A percentile compares a stretch with the other conserved stretches of the same genome.
phyloP scores from a whole-genome alignment of 2,888 invertebrate species.

The Chalcosyrphus nemorum region DNA sequence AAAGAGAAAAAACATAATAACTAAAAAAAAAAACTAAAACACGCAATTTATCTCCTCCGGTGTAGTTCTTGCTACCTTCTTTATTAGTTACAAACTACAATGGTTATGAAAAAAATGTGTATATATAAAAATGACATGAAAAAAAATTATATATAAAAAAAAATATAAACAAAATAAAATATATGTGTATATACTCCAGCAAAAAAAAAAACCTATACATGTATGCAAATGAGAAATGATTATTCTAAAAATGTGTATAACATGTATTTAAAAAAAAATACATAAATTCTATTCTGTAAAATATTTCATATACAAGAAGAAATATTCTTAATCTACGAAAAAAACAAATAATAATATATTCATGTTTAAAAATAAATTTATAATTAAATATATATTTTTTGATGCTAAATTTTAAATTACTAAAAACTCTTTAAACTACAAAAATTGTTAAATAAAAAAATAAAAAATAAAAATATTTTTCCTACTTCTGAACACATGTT shows the following conservation, averaged over 20 bases:
- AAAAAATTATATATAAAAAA: constrained; percentile 27
- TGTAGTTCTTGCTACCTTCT: constrained; percentile 50
- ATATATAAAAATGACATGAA: constrained; percentile 31
- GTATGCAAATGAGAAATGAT: constrained; percentile 1
- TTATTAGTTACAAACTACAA: constrained; percentile 59
- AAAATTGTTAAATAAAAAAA: constrained; percentile 34
- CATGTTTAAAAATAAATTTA: not conserved
- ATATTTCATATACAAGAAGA: constrained; percentile 13
- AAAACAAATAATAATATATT: constrained; percentile 27
- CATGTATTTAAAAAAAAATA: constrained; percentile 9
- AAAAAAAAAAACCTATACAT: constrained; percentile 10
- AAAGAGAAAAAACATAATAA: constrained; percentile 5
- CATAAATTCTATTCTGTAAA: constrained; percentile 21
- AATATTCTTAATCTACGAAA: constrained; percentile 15
- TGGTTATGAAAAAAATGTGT: constrained; percentile 53
- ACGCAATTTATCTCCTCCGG: constrained; percentile 52
- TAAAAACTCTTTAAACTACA: constrained; percentile 27
- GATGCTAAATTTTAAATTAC: constrained; percentile 34
- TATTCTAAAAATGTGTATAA: constrained; percentile 1
- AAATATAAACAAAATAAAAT: constrained; percentile 28
- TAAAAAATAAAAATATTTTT: constrained; percentile 55
- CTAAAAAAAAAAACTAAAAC: constrained; percentile 34
- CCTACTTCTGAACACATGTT: constrained; percentile 66
- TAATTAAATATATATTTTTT: constrained; percentile 8
- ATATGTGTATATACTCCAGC: not conserved